phyloP scores from a whole-genome alignment of 1,140 invertebrate species.

The Adoxophyes honmai region DNA sequence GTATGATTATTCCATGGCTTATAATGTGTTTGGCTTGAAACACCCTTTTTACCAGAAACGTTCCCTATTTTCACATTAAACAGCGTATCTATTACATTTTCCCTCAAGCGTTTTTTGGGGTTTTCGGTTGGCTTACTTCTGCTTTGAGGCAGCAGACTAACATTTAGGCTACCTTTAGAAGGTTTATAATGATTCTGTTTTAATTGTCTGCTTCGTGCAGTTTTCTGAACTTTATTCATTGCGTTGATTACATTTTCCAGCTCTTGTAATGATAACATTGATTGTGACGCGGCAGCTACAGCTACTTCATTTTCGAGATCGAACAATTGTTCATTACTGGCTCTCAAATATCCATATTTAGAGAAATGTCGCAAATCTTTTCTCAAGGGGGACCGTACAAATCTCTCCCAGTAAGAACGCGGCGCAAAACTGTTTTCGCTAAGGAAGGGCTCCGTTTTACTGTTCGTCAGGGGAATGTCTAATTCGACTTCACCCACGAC shows the following conservation, averaged over 20 bases:
- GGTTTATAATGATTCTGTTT: conserved; percentile 16
- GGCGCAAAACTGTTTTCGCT: conserved; percentile 40
- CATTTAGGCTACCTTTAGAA: conserved; percentile 34
- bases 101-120: too few relatives aligned
- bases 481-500: conserved; percentile 34
- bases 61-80: too few relatives aligned
- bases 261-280: conserved; percentile 46
- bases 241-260: conserved; percentile 57
- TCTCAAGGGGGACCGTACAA: conserved; percentile 49
- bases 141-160: conserved; percentile 41
- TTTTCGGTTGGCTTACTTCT: too few relatives aligned
- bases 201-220: conserved; percentile 19
- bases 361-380: conserved; percentile 25
- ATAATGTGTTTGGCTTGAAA: too few relatives aligned
- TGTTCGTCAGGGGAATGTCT: conserved; percentile 29
- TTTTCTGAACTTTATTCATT: conserved; percentile 35
- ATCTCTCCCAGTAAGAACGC: conserved; percentile 60
- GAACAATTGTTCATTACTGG: conserved; percentile 51
- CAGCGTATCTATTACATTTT: too few relatives aligned
- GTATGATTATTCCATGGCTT: too few relatives aligned
- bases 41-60: too few relatives aligned
- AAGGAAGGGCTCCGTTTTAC: conserved; percentile 29
- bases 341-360: conserved; percentile 32
- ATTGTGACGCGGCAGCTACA: conserved; percentile 32
- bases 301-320: conserved; percentile 56